A percentile compares a stretch with the other conserved stretches of the same genome.
Evolutionary conservation across 2,797 vertebrate genomes (phyloP).

Genomic region (Notolabrus celidotus): DNA sequence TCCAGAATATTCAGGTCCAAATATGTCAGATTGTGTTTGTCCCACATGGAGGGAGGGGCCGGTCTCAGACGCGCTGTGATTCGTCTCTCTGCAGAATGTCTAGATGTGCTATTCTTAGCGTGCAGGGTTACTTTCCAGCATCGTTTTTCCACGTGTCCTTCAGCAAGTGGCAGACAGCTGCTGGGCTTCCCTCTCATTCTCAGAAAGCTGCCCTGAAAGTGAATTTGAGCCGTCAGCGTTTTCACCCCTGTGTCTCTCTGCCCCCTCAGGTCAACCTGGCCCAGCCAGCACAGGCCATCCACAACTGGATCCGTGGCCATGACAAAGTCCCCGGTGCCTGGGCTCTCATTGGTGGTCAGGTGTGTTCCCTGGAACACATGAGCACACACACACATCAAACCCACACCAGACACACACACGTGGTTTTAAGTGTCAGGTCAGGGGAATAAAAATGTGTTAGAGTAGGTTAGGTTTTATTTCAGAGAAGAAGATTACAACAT

Average conservation of each 20-base stretch:
- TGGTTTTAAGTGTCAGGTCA: no score
- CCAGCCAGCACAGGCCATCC: slow-evolving; percentile 89
- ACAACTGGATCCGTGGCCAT: slow-evolving; percentile 98
- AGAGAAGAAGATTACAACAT: no score
- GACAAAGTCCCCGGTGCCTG: slow-evolving; percentile 98
- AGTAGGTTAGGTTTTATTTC: no score
- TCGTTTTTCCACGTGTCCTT: slow-evolving; percentile 17
- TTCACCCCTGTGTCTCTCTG: slow-evolving; percentile 7
- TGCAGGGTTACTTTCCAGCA: slow-evolving; percentile 32
- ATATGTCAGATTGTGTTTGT: neutral
- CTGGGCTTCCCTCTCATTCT: slow-evolving; percentile 44
- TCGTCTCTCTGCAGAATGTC: slow-evolving; percentile 13
- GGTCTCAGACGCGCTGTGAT: slow-evolving; percentile 31
- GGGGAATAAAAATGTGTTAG: no score
- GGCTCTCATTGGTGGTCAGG: slow-evolving; percentile 90
- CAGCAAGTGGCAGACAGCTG: slow-evolving; percentile 40
- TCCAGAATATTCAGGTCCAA: neutral
- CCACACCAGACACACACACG: neutral
- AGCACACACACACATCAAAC: neutral
- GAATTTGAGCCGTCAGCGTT: neutral
- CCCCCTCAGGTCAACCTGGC: slow-evolving; percentile 88
- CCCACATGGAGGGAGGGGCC: slow-evolving; percentile 8
- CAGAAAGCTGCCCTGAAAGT: slow-evolving; percentile 24
- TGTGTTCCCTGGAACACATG: slow-evolving; percentile 67
- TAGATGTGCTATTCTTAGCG: slow-evolving; percentile 59